These are phyloP conservation scores for Hyposmocoma kahamanoa DNA, from an alignment of 1,140 invertebrate species.

Conservation along the genomic window DNA sequence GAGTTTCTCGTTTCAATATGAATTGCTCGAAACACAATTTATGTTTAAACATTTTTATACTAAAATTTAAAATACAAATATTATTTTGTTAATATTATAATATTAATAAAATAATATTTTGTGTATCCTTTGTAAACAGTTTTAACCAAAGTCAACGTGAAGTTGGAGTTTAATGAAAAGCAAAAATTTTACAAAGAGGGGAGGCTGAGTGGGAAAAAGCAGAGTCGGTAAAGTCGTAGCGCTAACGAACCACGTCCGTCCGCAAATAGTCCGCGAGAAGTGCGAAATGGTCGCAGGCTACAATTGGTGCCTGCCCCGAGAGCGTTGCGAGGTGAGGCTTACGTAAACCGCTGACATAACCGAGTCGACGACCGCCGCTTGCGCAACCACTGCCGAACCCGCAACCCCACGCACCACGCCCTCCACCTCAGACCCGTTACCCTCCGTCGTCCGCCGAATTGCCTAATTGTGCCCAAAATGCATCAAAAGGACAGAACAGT, in stretches of 20 bases:
- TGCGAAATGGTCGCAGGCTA: conserved; percentile 60
- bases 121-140: too few species aligned
- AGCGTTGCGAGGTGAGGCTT: conserved; percentile 65
- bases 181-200: too few species aligned
- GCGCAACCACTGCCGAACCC: conserved; percentile 59
- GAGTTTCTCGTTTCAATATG: too few species aligned
- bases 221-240: too few species aligned
- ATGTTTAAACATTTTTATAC: too few species aligned
- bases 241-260: conserved; percentile 45
- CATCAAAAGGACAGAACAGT: conserved; percentile 65
- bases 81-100: too few species aligned
- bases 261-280: conserved; percentile 61
- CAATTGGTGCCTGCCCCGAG: conserved; percentile 57
- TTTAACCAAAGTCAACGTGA: too few species aligned
- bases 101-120: too few species aligned
- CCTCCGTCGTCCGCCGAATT: conserved; percentile 42
- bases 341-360: conserved; percentile 70
- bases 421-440: conserved; percentile 27
- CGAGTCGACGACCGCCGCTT: conserved; percentile 67
- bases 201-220: too few species aligned
- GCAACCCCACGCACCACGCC: conserved; percentile 61
- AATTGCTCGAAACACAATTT: too few species aligned
- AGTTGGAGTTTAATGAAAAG: too few species aligned
- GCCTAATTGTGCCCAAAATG: conserved; percentile 68
- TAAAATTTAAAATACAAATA: too few species aligned